These are phyloP conservation scores for Aspidapion aeneum DNA, from an alignment of 2,888 invertebrate genomes.

Conservation along the genomic window DNA sequence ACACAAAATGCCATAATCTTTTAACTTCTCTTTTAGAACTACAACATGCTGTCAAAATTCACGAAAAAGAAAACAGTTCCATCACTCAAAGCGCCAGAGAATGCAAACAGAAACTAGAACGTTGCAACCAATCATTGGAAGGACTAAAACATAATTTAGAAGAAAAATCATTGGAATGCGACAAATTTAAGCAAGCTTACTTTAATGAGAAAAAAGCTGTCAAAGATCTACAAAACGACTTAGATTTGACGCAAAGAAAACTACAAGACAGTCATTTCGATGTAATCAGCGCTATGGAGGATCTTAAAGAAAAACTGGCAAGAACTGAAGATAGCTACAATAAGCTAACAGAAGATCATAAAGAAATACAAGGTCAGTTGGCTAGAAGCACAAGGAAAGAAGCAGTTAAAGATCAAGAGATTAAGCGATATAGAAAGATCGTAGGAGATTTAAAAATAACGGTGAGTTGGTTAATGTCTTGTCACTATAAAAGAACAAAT, in stretches of 20 bases:
- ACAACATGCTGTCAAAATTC: constrained; percentile 26
- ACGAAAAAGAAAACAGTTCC: constrained; percentile 29
- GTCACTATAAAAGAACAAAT: too few relatives aligned
- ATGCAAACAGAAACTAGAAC: constrained; percentile 28
- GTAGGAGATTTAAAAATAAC: constrained; percentile 35
- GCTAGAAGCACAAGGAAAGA: constrained; percentile 24
- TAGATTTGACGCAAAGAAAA: constrained; percentile 32
- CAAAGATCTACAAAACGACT: constrained; percentile 34
- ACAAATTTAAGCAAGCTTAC: constrained; percentile 34
- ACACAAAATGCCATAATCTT: too few relatives aligned
- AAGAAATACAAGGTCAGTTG: constrained; percentile 25
- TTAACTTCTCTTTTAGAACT: too few relatives aligned
- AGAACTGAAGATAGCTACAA: constrained; percentile 25
- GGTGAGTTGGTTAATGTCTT: too few relatives aligned
- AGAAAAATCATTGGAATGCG: constrained; percentile 35
- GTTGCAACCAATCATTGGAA: constrained; percentile 32
- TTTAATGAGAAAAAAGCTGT: constrained; percentile 34
- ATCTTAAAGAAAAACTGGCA: constrained; percentile 30
- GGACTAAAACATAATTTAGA: constrained; percentile 33
- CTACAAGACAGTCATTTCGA: constrained; percentile 30
- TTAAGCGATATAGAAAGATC: constrained; percentile 34
- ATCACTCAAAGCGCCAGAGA: constrained; percentile 25
- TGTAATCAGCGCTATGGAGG: constrained; percentile 28
- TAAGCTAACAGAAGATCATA: constrained; percentile 25
- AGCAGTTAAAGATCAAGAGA: constrained; percentile 31